Conservation (phyloP, 2,113 vertebrate genomes). For the Condylura cristata region DNA sequence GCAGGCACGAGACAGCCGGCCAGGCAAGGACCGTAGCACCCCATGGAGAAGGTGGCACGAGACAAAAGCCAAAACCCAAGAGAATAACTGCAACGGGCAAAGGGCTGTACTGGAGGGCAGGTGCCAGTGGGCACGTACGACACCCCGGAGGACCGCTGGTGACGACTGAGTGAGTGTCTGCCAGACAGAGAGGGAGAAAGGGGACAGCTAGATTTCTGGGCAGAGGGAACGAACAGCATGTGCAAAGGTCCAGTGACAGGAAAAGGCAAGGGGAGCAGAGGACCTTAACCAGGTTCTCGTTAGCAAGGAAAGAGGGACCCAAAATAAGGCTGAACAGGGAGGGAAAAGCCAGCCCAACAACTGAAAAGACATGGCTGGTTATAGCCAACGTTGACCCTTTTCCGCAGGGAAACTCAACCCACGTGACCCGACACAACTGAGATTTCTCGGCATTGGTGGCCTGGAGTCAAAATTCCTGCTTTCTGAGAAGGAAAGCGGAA, state of each 20-base stretch:
- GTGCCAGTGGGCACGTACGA: too few species aligned
- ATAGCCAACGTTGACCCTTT: not conserved
- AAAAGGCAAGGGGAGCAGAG: not conserved
- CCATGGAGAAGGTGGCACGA: not conserved
- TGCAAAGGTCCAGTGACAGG: not conserved
- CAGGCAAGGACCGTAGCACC: not conserved
- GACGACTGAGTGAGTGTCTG: not conserved
- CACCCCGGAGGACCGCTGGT: not conserved
- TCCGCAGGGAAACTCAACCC: not conserved
- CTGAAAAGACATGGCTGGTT: not conserved
- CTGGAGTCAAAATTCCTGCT: conserved; percentile 27
- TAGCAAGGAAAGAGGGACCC: not conserved
- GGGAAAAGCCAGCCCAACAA: not conserved
- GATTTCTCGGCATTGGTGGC: not conserved
- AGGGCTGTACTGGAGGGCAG: not conserved
- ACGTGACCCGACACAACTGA: not conserved
- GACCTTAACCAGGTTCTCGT: not conserved
- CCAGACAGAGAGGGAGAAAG: not conserved
- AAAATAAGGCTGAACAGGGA: not conserved
- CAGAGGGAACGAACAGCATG: fast-evolving
- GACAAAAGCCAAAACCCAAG: not conserved
- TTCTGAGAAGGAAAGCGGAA: conserved; percentile 37
- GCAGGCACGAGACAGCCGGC: not conserved
- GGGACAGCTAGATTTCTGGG: not conserved
- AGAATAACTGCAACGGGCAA: not conserved